phyloP scores from a whole-genome alignment of 1,140 invertebrate species.

The Drosophila mauritiana region DNA sequence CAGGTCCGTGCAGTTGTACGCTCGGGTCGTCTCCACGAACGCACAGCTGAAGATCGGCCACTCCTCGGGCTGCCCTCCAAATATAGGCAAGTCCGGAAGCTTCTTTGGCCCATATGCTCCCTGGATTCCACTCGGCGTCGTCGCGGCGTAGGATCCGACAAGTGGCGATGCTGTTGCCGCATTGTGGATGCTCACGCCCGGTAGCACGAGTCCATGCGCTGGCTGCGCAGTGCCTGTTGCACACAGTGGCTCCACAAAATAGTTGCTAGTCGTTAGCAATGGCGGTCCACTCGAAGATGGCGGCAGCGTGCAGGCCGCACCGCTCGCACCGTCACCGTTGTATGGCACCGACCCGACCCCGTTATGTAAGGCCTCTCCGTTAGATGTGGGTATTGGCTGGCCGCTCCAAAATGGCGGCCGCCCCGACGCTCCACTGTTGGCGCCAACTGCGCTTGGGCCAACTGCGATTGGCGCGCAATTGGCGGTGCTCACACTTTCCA shows the following conservation, averaged over 20 bases:
- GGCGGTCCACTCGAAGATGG: not conserved
- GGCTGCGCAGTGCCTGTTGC: not conserved
- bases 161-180: not conserved
- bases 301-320: not conserved
- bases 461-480: too few relatives aligned
- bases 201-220: not conserved
- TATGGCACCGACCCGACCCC: too few relatives aligned
- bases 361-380: too few relatives aligned
- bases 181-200: not conserved
- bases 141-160: not conserved
- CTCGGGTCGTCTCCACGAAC: not conserved
- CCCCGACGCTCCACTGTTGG: not conserved
- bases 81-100: conserved; percentile 1
- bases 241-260: not conserved
- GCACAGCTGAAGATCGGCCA: conserved; percentile 1
- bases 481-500: too few relatives aligned
- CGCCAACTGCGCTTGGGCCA: too few relatives aligned
- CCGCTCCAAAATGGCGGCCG: not conserved
- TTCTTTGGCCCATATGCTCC: not conserved
- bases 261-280: not conserved
- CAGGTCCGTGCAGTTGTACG: not conserved
- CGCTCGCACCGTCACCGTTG: too few relatives aligned
- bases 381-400: too few relatives aligned
- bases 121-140: not conserved
- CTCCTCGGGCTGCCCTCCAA: not conserved